These are phyloP conservation scores for Anas georgica DNA, from an alignment of 2,797 vertebrate genomes.

Conservation along the genomic window DNA sequence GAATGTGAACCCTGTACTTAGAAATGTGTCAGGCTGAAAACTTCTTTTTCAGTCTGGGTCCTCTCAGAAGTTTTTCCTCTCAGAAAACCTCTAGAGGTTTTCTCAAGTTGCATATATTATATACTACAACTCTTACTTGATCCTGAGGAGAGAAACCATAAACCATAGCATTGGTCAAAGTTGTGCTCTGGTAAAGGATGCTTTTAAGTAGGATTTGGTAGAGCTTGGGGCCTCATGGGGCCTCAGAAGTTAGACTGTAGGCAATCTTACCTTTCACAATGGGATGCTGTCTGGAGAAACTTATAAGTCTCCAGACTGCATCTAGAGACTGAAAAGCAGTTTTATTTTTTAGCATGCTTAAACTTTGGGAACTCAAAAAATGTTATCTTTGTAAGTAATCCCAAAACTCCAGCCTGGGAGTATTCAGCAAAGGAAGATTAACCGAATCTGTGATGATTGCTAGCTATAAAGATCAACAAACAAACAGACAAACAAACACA, in stretches of 20 bases:
- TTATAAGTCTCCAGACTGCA: not conserved
- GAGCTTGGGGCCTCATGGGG: not conserved
- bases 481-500: not conserved
- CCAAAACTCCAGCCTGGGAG: not conserved
- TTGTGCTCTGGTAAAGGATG: not conserved
- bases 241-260: not conserved
- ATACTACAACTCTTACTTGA: not conserved
- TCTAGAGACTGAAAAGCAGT: not conserved
- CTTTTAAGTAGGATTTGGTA: not conserved
- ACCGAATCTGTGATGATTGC: not conserved
- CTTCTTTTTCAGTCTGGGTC: not conserved
- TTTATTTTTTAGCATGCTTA: not conserved
- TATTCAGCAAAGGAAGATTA: not conserved
- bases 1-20: not conserved
- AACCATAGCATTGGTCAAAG: not conserved
- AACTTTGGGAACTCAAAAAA: not conserved
- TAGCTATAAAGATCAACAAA: not conserved
- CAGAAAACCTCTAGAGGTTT: not conserved
- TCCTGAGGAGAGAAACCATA: not conserved
- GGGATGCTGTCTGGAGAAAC: fast-evolving
- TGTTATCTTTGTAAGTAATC: not conserved
- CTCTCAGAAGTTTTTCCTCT: not conserved
- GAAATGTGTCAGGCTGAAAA: constrained; percentile 39
- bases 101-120: not conserved
- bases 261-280: not conserved